Evolutionary conservation across 2,113 vertebrate species (phyloP), one percentile per base, ranked within the genome.

Genomic region (Microcebus ravelobensis): DNA sequence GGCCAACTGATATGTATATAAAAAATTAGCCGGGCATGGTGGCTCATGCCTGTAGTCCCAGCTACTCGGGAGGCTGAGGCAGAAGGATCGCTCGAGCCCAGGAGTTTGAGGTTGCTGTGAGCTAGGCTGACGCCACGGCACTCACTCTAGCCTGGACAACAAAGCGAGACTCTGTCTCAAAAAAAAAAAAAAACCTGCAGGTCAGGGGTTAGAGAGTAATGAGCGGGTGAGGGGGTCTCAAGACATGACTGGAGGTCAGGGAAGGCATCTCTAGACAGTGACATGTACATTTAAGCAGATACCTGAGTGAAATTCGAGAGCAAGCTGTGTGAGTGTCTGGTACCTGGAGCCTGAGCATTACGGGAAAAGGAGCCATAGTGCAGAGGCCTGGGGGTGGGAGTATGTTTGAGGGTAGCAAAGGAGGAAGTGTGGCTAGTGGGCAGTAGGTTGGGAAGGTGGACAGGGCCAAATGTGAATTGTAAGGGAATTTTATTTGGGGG

Each of bases 401-500:
- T 13, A 17, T 55, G 20, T 50, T 74, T 67, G 12, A 61, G 42
- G 39, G 20, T n/a, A 29, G 39, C 27, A 8, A 29, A 20, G 42
- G 89, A 31, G 31, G n/a, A 42, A 70, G 34, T 31, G 21, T 71
- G 68, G 70, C 65, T 9, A 31, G 48, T 65, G 29, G 79, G n/a
- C 55, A 74, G 18, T 52, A 61, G 50, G 29, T 17, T 31, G 71
- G 34, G 59, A 79, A 89, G 42, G 34, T 73, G 73, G 76, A 9
- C 4, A 27, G 36, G 34, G 27, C 50, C 88, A 45, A 8, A 48
- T 25, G 52, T 71, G 70, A 94, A 83, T 27, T 85, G 12, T 39
- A 76, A 70, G 25, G 55, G 36, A 80, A 79, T 91, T 89, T 80
- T 57, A 57, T 39, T 85, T 91, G 92, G 70, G 80, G n/a, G 59